Evolutionary conservation across 2,113 vertebrate genomes (phyloP), one percentile per base, ranked within the genome.

Genomic region (Istiophorus platypterus): DNA sequence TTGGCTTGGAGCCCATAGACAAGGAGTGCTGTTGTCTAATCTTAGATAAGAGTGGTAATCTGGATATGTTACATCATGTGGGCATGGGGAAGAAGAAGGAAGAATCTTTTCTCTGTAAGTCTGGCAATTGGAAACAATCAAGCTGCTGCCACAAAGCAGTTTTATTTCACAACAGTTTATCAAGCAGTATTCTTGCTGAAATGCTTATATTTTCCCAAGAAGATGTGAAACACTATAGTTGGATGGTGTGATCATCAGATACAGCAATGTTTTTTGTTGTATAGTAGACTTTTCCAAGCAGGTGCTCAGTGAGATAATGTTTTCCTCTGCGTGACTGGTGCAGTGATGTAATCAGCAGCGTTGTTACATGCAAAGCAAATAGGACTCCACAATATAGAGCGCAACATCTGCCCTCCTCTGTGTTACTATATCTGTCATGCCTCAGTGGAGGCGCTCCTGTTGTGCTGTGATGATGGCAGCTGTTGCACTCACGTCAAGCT

Each of bases 11-110:
- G 68, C 49, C 76, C 1, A 42, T 84, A 87, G 85, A 88, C 75
- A 0, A 63, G 76, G 66, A 54, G 54, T 58, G 76, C 37, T 73
- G 62, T 83, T 34, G 31, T 34, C 75, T 86, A 75, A 88, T 72
- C 80, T 81, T 82, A 89, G 77, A 76, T 81, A 84, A 89, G 81
- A 78, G 80, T 58, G 56, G n/a, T 92, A 88, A 92, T 91, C 81
- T 90, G 79, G 72, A 49, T 61, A 56, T 27, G 64, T 89, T 87
- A 72, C 72, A 65, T 88, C 82, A 86, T 66, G 64, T 45, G 12
- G n/a, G 17, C 51, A 72, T 26, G 20, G 12, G 45, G 57, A 18
- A 3, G 20, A 81, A 56, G 76, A 79, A 39, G n/a, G 27, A 58
- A 42, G 61, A n/a, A n/a, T 41, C 54, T 71, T 47, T 4, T 59